Conservation (phyloP, 2,113 vertebrate species). For the Daubentonia madagascariensis region DNA sequence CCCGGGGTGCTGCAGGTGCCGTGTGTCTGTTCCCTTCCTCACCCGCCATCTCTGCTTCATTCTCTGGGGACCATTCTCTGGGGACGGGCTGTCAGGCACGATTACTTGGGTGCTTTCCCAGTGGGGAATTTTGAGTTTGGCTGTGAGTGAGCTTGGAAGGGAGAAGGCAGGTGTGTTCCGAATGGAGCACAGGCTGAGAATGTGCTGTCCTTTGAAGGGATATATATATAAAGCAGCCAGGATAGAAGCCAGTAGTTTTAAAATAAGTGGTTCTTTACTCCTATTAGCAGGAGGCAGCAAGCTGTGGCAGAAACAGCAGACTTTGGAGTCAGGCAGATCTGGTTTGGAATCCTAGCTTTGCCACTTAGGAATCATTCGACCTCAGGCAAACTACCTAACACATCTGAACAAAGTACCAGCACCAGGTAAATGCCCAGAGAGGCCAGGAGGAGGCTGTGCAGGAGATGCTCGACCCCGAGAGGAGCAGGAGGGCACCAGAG, state of each 20-base stretch:
- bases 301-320: neutral
- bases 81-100: neutral
- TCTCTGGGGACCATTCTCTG: neutral
- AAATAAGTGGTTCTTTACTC: fast-evolving
- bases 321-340: neutral
- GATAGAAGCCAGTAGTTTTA: too few relatives aligned
- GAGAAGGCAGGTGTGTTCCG: neutral
- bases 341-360: neutral
- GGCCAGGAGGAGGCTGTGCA: too few relatives aligned
- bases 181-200: neutral
- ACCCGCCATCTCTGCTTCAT: fast-evolving
- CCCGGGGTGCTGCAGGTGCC: too few relatives aligned
- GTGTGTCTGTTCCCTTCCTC: fast-evolving
- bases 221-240: fast-evolving
- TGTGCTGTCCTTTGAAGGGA: neutral
- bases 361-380: neutral
- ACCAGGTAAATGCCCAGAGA: fast-evolving
- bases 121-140: neutral
- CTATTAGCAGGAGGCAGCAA: neutral
- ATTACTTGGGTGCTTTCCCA: neutral
- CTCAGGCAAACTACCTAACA: fast-evolving
- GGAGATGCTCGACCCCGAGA: fast-evolving
- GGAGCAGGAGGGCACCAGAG: neutral
- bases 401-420: neutral
- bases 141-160: neutral